These are phyloP conservation scores for Gyrodactylus salaris DNA, from an alignment of 1,140 invertebrate species.

Conservation along the genomic window DNA sequence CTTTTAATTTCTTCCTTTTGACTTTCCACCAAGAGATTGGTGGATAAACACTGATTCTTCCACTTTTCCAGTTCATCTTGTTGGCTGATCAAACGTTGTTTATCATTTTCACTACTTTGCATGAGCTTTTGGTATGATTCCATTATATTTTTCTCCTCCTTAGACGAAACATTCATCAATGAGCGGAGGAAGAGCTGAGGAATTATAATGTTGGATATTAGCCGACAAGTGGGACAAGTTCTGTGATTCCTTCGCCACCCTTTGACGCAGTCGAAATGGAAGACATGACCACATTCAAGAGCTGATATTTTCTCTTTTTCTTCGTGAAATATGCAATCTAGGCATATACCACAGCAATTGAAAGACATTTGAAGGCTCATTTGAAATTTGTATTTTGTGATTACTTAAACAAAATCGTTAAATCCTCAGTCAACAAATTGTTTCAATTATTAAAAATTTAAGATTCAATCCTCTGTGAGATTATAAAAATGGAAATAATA, in stretches of 20 bases:
- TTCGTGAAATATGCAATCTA: not conserved
- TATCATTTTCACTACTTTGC: not conserved
- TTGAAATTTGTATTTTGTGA: not conserved
- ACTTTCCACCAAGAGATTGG: not conserved
- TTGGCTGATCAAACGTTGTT: not conserved
- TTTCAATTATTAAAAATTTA: too few relatives aligned
- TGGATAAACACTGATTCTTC: not conserved
- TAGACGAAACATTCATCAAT: not conserved
- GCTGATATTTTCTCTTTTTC: not conserved
- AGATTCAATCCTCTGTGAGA: not conserved
- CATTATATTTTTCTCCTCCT: not conserved
- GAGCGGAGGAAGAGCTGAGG: not conserved
- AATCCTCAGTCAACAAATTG: too few relatives aligned
- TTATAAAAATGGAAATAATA: not conserved
- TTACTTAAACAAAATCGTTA: not conserved
- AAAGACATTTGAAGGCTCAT: not conserved
- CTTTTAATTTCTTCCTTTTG: too few relatives aligned
- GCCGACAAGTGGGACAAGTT: not conserved
- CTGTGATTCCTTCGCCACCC: not conserved
- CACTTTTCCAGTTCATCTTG: not conserved
- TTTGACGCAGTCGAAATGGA: conserved; percentile 1
- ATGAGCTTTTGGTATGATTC: not conserved
- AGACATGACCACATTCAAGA: conserved; percentile 1
- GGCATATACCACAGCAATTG: not conserved
- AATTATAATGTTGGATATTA: not conserved